Conservation (phyloP, 1,140 invertebrate species). For the Xylocopa sonorina region DNA sequence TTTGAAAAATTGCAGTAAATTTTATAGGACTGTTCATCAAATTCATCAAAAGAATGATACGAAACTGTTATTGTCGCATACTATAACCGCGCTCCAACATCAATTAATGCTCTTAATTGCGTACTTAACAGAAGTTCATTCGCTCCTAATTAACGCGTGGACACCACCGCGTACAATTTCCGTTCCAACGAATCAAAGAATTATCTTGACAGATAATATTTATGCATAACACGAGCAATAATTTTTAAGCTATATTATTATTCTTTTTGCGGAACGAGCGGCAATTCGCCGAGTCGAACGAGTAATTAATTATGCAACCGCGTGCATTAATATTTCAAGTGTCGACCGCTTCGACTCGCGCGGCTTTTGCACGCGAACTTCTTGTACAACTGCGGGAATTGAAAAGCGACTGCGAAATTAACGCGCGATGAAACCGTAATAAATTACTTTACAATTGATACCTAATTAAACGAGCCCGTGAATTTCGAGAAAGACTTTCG, state of each 20-base stretch:
- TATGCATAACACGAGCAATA: constrained; percentile 14
- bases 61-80: no score
- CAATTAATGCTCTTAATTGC: constrained; percentile 37
- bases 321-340: constrained; percentile 23
- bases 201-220: constrained; percentile 31
- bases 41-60: no score
- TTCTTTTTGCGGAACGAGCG: constrained; percentile 4
- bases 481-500: neutral
- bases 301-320: constrained; percentile 32
- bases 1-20: no score
- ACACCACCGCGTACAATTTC: neutral
- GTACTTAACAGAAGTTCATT: constrained; percentile 22
- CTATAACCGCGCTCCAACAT: neutral
- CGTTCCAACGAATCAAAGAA: constrained; percentile 15
- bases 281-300: neutral
- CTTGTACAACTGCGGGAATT: neutral
- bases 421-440: neutral
- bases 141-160: constrained; percentile 29
- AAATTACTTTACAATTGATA: constrained; percentile 1
- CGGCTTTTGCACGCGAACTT: constrained; percentile 25
- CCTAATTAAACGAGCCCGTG: neutral
- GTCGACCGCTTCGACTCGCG: constrained; percentile 7
- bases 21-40: no score
- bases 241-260: constrained; percentile 15
- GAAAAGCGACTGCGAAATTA: neutral